These are phyloP conservation scores for Helleia helle DNA, from an alignment of 2,888 invertebrate genomes.

Conservation along the genomic window DNA sequence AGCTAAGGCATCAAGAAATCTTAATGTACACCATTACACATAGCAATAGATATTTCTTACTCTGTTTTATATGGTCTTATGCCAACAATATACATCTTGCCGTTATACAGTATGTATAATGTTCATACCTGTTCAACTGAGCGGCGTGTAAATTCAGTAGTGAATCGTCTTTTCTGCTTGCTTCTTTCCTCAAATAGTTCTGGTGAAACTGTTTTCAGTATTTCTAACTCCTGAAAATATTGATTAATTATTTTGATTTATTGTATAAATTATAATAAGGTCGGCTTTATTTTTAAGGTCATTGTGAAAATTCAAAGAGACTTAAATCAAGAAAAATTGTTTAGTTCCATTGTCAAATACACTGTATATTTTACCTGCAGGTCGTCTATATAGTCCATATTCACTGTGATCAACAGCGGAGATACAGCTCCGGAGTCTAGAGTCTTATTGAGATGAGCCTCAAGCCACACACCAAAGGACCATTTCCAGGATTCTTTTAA, in stretches of 20 bases:
- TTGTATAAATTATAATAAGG: too few species aligned
- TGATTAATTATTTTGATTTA: too few species aligned
- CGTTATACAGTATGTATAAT: too few species aligned
- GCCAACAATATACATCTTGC: too few species aligned
- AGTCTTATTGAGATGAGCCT: conserved; percentile 62
- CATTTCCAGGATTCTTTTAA: conserved; percentile 89
- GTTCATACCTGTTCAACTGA: conserved; percentile 66
- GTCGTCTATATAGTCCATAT: conserved; percentile 75
- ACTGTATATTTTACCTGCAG: conserved; percentile 56
- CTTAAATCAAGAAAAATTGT: too few species aligned
- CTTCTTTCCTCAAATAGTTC: conserved; percentile 47
- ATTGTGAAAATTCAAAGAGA: too few species aligned
- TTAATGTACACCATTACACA: too few species aligned
- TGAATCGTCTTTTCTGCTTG: conserved; percentile 47
- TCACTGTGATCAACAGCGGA: conserved; percentile 75
- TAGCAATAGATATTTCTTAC: too few species aligned
- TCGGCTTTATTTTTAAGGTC: too few species aligned
- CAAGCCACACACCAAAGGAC: conserved; percentile 76
- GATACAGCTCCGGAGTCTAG: conserved; percentile 74
- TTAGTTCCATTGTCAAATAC: too few species aligned
- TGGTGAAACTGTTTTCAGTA: conserved; percentile 54
- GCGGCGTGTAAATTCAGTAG: conserved; percentile 77
- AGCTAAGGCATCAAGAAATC: too few species aligned
- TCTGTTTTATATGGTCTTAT: too few species aligned
- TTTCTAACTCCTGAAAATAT: conserved; percentile 62